Percentiles rank a stretch among this genome's conserved stretches.
Evolutionary conservation across 2,797 vertebrate species (phyloP).

Genomic region (Neolamprologus multifasciatus): DNA sequence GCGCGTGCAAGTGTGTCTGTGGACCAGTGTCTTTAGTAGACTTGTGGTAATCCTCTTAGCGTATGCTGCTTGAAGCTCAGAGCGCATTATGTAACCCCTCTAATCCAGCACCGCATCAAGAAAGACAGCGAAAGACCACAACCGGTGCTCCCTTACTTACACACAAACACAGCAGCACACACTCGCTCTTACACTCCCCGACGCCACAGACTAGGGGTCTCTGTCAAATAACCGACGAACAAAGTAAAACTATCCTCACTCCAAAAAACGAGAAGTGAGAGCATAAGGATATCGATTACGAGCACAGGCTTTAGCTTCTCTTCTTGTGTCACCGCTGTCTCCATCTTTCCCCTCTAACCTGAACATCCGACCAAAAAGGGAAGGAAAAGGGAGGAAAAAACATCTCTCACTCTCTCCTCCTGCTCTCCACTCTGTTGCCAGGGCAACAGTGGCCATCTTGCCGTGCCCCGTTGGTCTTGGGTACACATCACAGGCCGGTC

Average conservation of each 20-base stretch:
- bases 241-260: background rate
- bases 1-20: constrained; percentile 2
- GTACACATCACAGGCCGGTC: constrained; percentile 64
- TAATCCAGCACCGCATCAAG: constrained; percentile 72
- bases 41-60: constrained; percentile 78
- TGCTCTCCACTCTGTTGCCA: constrained; percentile 56
- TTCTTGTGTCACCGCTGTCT: constrained; percentile 6
- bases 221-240: background rate
- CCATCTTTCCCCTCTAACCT: constrained; percentile 29
- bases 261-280: background rate
- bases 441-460: constrained; percentile 72
- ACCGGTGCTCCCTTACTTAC: constrained; percentile 10
- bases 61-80: constrained; percentile 74
- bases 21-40: constrained; percentile 73
- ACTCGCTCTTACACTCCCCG: background rate
- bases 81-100: constrained; percentile 75
- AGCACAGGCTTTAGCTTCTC: background rate
- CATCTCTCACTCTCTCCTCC: constrained; percentile 13
- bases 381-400: background rate
- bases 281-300: background rate
- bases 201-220: background rate
- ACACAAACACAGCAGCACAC: background rate
- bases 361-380: constrained; percentile 36
- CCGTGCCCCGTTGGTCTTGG: constrained; percentile 60
- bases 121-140: constrained; percentile 66